A percentile compares a stretch with the other conserved stretches of the same genome.
Evolutionary conservation across 2,888 invertebrate species (phyloP).

Genomic region (Amiota communis): DNA sequence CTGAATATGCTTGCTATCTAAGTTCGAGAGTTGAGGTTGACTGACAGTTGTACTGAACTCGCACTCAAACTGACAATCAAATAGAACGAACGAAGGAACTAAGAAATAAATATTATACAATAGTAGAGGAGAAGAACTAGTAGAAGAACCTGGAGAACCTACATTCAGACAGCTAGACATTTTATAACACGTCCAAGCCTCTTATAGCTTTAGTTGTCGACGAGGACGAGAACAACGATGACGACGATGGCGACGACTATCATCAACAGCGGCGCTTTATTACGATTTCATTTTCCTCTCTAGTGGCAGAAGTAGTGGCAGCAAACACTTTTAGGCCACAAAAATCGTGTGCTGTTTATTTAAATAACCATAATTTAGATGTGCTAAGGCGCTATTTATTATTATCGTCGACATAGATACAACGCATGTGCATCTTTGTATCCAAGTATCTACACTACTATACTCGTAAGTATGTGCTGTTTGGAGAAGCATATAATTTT

Average conservation of each 20-base stretch:
- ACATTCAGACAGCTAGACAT: constrained; percentile 28
- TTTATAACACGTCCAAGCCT: neutral
- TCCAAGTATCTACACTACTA: neutral
- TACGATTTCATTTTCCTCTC: constrained; percentile 32
- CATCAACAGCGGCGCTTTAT: constrained; percentile 57
- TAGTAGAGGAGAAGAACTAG: too few species aligned
- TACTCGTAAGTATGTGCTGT: constrained; percentile 23
- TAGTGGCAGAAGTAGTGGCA: constrained; percentile 36
- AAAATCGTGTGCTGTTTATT: constrained; percentile 73
- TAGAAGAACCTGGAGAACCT: neutral
- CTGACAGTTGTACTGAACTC: constrained; percentile 16
- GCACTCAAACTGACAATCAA: constrained; percentile 23
- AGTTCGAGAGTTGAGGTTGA: neutral
- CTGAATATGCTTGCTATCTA: neutral
- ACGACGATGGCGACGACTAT: too few species aligned
- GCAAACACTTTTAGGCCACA: constrained; percentile 62
- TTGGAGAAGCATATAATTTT: constrained; percentile 52
- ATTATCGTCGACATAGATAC: constrained; percentile 45
- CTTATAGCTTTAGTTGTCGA: neutral
- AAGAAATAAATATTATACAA: too few species aligned
- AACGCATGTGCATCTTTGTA: neutral
- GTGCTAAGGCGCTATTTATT: constrained; percentile 62
- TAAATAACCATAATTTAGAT: constrained; percentile 72
- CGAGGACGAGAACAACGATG: neutral
- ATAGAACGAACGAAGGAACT: too few species aligned